Conservation (phyloP, 2,113 vertebrate genomes). For the Syngnathoides biaculeatus region DNA sequence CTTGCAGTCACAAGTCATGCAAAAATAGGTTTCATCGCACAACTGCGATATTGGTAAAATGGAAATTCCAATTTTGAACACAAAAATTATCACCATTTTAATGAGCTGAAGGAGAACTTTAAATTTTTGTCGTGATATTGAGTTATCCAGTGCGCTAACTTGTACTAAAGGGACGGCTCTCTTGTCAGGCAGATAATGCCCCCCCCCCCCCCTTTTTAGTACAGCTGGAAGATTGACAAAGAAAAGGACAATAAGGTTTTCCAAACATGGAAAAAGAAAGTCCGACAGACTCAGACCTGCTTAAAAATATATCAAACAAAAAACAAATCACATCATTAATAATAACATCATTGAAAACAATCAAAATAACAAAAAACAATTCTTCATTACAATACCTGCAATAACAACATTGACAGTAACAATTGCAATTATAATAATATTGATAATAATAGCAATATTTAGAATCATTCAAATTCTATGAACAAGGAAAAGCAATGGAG, state of each 20-base stretch:
- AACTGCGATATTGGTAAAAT: neutral
- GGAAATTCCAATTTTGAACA: neutral
- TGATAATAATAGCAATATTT: conserved; percentile 79
- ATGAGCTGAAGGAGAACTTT: neutral
- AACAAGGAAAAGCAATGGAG: conserved; percentile 76
- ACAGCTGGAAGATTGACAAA: conserved; percentile 53
- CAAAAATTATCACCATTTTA: neutral
- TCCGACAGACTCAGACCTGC: conserved; percentile 53
- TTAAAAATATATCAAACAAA: conserved; percentile 61
- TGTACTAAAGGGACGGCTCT: neutral
- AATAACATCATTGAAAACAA: conserved; percentile 74
- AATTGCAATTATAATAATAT: conserved; percentile 80
- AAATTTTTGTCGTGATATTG: neutral
- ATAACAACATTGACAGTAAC: conserved; percentile 81
- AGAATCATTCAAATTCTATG: conserved; percentile 79
- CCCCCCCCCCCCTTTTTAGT: conserved; percentile 62
- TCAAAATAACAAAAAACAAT: conserved; percentile 68
- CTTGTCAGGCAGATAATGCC: conserved; percentile 31
- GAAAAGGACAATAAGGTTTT: conserved; percentile 47
- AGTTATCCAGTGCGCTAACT: neutral
- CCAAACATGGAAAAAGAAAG: conserved; percentile 61
- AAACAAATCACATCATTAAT: conserved; percentile 72
- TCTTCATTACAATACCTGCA: conserved; percentile 81
- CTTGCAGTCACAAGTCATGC: neutral
- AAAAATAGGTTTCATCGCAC: neutral